These are phyloP conservation scores for Helicoverpa assulta DNA, from an alignment of 2,888 invertebrate genomes.

Conservation along the genomic window DNA sequence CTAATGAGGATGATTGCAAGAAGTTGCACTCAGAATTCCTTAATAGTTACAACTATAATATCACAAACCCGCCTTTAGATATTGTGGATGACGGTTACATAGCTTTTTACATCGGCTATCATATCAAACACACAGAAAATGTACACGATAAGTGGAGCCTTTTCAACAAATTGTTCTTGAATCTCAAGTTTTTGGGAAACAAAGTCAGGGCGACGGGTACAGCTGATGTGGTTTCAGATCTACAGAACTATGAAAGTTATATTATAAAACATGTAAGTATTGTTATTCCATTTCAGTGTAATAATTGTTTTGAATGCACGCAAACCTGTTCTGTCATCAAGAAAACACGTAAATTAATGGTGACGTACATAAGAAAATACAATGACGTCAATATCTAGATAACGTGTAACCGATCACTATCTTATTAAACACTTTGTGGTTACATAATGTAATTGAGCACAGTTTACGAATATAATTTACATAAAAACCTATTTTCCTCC, in stretches of 20 bases:
- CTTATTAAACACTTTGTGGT: neutral
- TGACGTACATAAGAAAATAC: constrained; percentile 1
- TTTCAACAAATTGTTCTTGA: constrained; percentile 91
- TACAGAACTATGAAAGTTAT: constrained; percentile 90
- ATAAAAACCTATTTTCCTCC: neutral
- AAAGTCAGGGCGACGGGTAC: constrained; percentile 92
- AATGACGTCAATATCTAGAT: constrained; percentile 1
- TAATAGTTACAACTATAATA: constrained; percentile 89
- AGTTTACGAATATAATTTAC: neutral
- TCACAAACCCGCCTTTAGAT: constrained; percentile 87
- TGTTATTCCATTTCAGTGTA: neutral
- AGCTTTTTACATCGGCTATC: constrained; percentile 93
- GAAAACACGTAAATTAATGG: neutral
- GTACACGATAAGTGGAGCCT: constrained; percentile 82
- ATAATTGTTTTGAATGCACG: too few species aligned
- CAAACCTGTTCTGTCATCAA: too few species aligned
- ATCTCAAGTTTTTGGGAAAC: constrained; percentile 93
- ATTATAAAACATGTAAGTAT: constrained; percentile 89
- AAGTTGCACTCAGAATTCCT: constrained; percentile 91
- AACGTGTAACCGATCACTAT: neutral
- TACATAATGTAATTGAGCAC: neutral
- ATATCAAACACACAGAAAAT: constrained; percentile 90
- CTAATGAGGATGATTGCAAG: constrained; percentile 80
- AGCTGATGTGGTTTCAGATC: constrained; percentile 92
- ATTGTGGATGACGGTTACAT: constrained; percentile 93